Evolutionary conservation across 2,797 vertebrate genomes (phyloP).

Genomic region (Falco rusticolus): DNA sequence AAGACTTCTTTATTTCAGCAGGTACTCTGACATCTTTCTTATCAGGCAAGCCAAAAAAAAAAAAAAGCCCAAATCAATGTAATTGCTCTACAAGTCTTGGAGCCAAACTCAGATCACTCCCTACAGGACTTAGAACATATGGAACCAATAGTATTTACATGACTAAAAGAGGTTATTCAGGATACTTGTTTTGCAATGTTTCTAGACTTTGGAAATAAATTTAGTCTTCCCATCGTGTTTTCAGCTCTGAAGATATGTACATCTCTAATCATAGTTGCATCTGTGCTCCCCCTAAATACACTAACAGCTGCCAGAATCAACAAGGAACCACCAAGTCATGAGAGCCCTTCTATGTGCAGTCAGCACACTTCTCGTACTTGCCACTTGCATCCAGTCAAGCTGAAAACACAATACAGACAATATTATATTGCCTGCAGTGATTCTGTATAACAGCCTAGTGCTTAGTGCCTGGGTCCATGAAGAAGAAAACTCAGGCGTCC

Average conservation of each 20-base stretch:
- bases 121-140: background rate
- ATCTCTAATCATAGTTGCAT: background rate
- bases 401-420: background rate
- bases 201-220: background rate
- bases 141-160: background rate
- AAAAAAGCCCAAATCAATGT: background rate
- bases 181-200: background rate
- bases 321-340: background rate
- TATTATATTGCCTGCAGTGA: background rate
- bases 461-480: background rate
- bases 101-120: background rate
- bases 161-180: background rate
- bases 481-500: background rate
- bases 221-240: background rate
- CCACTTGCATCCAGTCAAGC: background rate
- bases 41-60: background rate
- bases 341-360: background rate
- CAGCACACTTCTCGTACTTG: background rate
- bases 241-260: background rate
- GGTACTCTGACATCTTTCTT: background rate
- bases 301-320: background rate
- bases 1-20: background rate
- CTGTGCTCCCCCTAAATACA: background rate
- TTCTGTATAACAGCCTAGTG: background rate
- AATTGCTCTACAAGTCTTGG: background rate